Evolutionary conservation across 37 sponge, comb jelly and placozoan species (phyloP).

Genomic region (Chondrilla cf. caribensis): DNA sequence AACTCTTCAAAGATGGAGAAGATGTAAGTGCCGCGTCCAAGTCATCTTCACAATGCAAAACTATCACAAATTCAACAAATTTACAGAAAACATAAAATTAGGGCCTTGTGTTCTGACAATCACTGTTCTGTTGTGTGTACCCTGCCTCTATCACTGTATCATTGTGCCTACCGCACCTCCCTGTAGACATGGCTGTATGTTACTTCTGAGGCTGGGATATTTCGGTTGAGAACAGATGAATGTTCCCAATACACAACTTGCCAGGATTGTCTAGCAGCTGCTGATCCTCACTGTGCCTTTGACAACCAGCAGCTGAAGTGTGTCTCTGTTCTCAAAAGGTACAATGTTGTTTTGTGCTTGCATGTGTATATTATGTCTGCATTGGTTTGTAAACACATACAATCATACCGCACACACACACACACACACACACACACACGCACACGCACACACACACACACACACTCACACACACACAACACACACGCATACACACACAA

Average conservation of each 20-base stretch:
- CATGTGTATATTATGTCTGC: neutral
- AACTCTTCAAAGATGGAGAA: neutral
- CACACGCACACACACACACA: neutral
- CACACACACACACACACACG: neutral
- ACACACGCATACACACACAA: conserved; percentile 17
- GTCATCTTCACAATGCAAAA: no score
- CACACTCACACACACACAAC: conserved; percentile 9
- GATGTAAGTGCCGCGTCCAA: neutral
- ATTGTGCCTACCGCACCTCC: neutral
- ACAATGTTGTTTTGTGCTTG: neutral
- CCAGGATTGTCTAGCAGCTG: conserved; percentile 31
- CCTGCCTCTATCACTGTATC: no score
- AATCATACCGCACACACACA: neutral
- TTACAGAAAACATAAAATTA: no score
- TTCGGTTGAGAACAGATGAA: neutral
- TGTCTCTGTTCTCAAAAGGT: conserved; percentile 8
- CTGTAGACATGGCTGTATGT: conserved; percentile 21
- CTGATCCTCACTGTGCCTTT: conserved; percentile 71
- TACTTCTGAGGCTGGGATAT: neutral
- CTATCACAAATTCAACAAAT: no score
- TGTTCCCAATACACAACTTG: neutral
- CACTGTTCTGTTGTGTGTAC: no score
- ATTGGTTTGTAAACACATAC: neutral
- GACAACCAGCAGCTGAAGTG: conserved; percentile 19
- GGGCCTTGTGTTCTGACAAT: no score